Evolutionary conservation across 2,113 vertebrate genomes (phyloP).

Genomic region (Prinia subflava): DNA sequence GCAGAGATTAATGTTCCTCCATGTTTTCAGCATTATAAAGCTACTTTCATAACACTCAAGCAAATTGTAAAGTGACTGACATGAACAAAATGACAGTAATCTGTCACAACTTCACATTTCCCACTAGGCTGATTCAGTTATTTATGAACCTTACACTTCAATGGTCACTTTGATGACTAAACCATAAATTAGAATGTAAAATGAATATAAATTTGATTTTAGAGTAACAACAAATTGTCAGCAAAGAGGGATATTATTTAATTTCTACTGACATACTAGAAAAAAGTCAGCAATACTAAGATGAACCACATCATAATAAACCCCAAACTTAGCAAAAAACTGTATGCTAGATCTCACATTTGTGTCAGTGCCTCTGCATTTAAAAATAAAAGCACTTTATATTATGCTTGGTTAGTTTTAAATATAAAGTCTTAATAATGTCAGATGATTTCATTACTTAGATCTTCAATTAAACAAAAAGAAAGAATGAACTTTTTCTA

Average conservation of each 20-base stretch:
- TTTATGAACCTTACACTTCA: conserved; percentile 54
- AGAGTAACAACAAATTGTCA: conserved; percentile 44
- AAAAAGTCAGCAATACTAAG: conserved; percentile 48
- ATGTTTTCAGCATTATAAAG: conserved; percentile 21
- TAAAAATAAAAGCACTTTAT: neutral
- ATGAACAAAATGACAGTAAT: conserved; percentile 48
- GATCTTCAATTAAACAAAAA: conserved; percentile 8
- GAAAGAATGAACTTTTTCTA: neutral
- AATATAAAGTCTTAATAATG: neutral
- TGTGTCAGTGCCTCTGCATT: neutral
- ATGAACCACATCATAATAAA: conserved; percentile 18
- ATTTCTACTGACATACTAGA: conserved; percentile 32
- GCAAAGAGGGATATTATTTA: conserved; percentile 43
- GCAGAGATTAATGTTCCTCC: neutral
- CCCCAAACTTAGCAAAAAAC: neutral
- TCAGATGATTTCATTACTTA: neutral
- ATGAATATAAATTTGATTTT: conserved; percentile 56
- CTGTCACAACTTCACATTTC: conserved; percentile 37
- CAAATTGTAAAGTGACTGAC: conserved; percentile 2
- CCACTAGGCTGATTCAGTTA: conserved; percentile 28
- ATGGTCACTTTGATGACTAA: conserved; percentile 66
- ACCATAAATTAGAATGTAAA: conserved; percentile 65
- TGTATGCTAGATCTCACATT: neutral
- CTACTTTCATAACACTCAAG: neutral
- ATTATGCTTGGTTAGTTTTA: neutral